Conservation (phyloP, 2,113 vertebrate genomes). For the Sterna hirundo region DNA sequence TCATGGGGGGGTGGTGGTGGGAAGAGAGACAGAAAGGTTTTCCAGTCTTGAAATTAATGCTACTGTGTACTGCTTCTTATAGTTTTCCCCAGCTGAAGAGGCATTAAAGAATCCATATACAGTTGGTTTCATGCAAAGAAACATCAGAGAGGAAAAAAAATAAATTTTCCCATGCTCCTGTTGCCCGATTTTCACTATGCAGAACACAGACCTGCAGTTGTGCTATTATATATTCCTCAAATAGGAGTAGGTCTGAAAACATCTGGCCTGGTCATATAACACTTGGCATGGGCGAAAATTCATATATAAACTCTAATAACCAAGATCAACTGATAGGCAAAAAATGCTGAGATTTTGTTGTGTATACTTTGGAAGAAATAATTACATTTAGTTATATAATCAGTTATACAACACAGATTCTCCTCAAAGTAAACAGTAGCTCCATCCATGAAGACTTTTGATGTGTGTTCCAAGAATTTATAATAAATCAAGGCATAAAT, state of each 20-base stretch:
- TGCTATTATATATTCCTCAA: not conserved
- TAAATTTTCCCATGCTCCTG: not conserved
- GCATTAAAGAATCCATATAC: not conserved
- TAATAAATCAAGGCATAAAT: conserved; percentile 20
- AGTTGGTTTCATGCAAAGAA: not conserved
- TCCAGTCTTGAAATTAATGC: not conserved
- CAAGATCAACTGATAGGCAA: conserved; percentile 1
- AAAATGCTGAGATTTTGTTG: conserved; percentile 40
- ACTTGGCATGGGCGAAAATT: not conserved
- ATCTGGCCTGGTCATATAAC: not conserved
- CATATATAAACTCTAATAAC: conserved; percentile 3
- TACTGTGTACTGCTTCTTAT: not conserved
- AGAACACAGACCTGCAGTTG: not conserved
- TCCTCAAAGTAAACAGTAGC: not conserved
- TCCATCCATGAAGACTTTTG: conserved; percentile 14
- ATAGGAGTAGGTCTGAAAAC: not conserved
- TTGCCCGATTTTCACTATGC: not conserved
- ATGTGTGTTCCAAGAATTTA: conserved; percentile 42
- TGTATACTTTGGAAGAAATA: conserved; percentile 40
- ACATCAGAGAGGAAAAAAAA: not conserved
- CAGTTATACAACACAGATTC: conserved; percentile 25
- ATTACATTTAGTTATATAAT: conserved; percentile 41
- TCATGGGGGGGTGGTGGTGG: not conserved
- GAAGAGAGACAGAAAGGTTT: not conserved
- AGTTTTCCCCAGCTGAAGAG: not conserved